phyloP scores from a whole-genome alignment of 2,113 vertebrate species.

The Ancistrus triradiatus region DNA sequence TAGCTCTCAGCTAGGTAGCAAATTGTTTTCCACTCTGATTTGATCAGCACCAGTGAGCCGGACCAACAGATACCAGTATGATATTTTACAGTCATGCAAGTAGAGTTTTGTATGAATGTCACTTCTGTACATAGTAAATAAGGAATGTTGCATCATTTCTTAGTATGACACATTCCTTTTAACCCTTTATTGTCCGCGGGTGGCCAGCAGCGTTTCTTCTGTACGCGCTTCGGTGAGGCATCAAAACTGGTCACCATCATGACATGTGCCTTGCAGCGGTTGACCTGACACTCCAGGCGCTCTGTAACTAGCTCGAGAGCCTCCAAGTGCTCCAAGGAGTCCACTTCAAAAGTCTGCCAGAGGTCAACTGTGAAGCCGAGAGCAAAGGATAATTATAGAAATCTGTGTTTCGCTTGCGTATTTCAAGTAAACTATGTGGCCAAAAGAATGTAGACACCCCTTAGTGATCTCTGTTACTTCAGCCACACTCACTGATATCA shows the following conservation, averaged over 20 bases:
- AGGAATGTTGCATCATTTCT: no score
- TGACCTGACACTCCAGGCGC: conserved; percentile 79
- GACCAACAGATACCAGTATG: not conserved
- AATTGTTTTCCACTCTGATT: conserved; percentile 13
- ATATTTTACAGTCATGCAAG: conserved; percentile 13
- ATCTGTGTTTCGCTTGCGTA: not conserved
- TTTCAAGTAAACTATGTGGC: no score
- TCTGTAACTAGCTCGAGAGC: conserved; percentile 81
- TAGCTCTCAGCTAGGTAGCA: conserved; percentile 3
- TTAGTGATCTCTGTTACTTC: no score
- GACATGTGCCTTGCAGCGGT: conserved; percentile 86
- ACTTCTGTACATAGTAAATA: not conserved
- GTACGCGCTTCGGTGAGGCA: conserved; percentile 70
- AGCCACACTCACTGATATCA: no score
- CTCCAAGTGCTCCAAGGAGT: conserved; percentile 87
- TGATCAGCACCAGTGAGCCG: conserved; percentile 16
- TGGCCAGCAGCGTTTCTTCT: conserved; percentile 43
- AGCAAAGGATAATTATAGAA: conserved; percentile 19
- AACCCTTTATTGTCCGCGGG: conserved; percentile 20
- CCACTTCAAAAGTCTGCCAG: conserved; percentile 84
- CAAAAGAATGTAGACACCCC: no score
- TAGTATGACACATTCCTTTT: conserved; percentile 15
- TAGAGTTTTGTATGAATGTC: not conserved
- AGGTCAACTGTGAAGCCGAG: conserved; percentile 72
- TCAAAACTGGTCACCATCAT: conserved; percentile 92